Conservation (phyloP, 2,797 vertebrate species). For the Epinephelus coioides region DNA sequence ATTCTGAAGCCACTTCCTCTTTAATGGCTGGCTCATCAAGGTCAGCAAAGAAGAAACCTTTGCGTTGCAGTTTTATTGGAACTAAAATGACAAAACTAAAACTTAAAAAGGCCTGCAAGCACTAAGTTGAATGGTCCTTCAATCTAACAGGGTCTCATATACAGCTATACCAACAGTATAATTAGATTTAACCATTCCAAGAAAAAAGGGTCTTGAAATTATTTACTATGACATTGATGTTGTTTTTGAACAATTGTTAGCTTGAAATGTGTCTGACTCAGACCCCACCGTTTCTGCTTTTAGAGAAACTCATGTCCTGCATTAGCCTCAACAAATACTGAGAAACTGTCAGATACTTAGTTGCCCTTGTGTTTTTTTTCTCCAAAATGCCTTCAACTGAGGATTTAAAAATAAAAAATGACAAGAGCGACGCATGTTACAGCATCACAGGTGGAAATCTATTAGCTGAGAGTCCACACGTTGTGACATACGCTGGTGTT, state of each 20-base stretch:
- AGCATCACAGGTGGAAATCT: neutral
- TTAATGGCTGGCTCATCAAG: constrained; percentile 56
- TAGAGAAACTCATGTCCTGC: neutral
- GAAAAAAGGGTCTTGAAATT: constrained; percentile 11
- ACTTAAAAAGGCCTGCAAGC: constrained; percentile 34
- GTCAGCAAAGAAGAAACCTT: constrained; percentile 40
- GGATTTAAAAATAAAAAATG: neutral
- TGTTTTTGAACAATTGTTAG: neutral
- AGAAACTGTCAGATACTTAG: neutral
- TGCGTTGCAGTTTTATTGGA: constrained; percentile 41
- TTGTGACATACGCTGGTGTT: neutral
- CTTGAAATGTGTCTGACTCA: neutral
- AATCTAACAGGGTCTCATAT: constrained; percentile 2
- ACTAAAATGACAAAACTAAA: constrained; percentile 33
- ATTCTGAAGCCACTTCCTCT: constrained; percentile 58
- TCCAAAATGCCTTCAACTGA: neutral
- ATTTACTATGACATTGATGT: neutral
- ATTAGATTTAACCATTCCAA: neutral
- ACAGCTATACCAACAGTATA: neutral
- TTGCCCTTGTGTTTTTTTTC: neutral
- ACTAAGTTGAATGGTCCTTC: constrained; percentile 20
- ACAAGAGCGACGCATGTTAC: neutral
- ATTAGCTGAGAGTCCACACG: neutral
- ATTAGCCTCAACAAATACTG: neutral
- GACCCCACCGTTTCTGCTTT: neutral